phyloP scores from a whole-genome alignment of 2,888 invertebrate genomes.

The Eristalis intricaria region DNA sequence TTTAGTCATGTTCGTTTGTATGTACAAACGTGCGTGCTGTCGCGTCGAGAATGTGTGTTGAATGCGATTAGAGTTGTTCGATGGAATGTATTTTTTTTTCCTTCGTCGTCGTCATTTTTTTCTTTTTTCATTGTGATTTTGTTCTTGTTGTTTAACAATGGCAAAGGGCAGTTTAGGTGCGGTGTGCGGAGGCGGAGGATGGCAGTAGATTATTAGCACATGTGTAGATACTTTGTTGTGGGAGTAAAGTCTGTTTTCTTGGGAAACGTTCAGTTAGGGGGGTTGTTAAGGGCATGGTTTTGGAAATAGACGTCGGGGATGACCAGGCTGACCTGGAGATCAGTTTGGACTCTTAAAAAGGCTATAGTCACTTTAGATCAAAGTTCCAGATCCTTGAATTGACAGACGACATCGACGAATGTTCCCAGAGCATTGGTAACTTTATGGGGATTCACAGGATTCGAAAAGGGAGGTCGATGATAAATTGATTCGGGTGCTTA shows the following conservation, averaged over 20 bases:
- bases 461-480: no score
- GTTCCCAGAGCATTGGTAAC: no score
- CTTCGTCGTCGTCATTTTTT: neutral
- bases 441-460: no score
- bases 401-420: no score
- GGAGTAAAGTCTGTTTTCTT: neutral
- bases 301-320: no score
- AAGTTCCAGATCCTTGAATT: no score
- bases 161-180: neutral
- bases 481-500: no score
- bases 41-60: neutral
- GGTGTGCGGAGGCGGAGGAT: neutral
- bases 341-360: no score
- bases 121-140: neutral
- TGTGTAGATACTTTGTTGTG: neutral
- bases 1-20: constrained; percentile 6
- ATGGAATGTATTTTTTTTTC: neutral
- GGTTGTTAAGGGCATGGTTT: no score
- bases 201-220: neutral
- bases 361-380: no score
- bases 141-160: neutral
- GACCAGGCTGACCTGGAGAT: no score
- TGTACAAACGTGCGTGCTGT: constrained; percentile 10
- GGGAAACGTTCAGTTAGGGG: no score
- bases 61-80: neutral